These are phyloP conservation scores for Pterophyllum scalare DNA, from an alignment of 2,113 vertebrate species.

Conservation along the genomic window DNA sequence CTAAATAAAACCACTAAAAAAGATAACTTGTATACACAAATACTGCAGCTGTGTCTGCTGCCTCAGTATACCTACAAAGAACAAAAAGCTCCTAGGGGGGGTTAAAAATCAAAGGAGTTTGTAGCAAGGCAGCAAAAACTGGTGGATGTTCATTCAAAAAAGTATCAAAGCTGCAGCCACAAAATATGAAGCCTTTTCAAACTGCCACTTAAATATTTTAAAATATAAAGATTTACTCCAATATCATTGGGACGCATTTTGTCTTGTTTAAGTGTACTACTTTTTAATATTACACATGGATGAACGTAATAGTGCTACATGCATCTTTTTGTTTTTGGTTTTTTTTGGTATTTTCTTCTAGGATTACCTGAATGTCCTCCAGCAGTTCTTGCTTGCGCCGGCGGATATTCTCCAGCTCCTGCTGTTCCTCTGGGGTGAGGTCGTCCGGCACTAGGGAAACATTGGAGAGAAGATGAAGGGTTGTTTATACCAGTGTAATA, in stretches of 20 bases:
- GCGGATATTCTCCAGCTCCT: slow-evolving; percentile 96
- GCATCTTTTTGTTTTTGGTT: too few species aligned
- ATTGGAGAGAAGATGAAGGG: slow-evolving; percentile 32
- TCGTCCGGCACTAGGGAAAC: slow-evolving; percentile 89
- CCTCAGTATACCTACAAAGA: background rate
- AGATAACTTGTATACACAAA: background rate
- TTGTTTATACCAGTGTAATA: slow-evolving; percentile 19
- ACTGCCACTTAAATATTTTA: too few species aligned
- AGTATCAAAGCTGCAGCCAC: too few species aligned
- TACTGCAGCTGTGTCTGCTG: background rate
- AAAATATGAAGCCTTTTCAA: too few species aligned
- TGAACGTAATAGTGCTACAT: too few species aligned
- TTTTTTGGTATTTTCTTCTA: background rate
- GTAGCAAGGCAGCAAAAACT: too few species aligned
- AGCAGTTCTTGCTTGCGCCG: slow-evolving; percentile 96
- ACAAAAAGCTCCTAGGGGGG: background rate
- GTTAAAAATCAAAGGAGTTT: too few species aligned
- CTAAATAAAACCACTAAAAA: background rate
- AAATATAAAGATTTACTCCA: too few species aligned
- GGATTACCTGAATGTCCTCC: slow-evolving; percentile 94
- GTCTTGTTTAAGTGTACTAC: too few species aligned
- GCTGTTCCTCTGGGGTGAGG: slow-evolving; percentile 93
- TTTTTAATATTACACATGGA: too few species aligned
- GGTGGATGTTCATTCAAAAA: too few species aligned
- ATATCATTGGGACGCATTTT: too few species aligned